phyloP scores from a whole-genome alignment of 2,113 vertebrate genomes.

The Indicator indicator region DNA sequence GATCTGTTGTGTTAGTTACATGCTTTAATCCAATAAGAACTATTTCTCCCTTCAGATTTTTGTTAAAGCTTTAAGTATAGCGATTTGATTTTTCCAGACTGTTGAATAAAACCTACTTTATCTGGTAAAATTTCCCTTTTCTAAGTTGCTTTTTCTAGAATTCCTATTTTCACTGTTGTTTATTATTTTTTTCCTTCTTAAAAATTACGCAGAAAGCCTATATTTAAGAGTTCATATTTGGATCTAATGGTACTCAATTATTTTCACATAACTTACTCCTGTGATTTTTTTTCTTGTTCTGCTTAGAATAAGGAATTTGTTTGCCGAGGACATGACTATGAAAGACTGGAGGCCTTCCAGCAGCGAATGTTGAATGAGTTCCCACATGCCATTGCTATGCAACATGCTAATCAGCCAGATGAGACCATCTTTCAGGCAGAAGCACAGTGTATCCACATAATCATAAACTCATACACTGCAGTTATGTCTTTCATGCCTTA shows the following conservation, averaged over 20 bases:
- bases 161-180: neutral
- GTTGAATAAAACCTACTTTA: neutral
- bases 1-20: neutral
- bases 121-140: neutral
- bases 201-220: neutral
- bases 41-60: neutral
- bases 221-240: neutral
- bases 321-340: slow-evolving; percentile 98
- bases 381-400: slow-evolving; percentile 98
- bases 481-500: neutral
- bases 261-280: neutral
- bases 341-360: slow-evolving; percentile 97
- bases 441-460: slow-evolving; percentile 93
- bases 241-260: neutral
- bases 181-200: neutral
- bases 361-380: slow-evolving; percentile 99
- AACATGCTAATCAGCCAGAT: slow-evolving; percentile 97
- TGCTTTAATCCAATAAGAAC: neutral
- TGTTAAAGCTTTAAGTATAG: neutral
- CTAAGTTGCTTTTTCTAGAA: neutral
- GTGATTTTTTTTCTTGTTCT: neutral
- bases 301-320: slow-evolving; percentile 98
- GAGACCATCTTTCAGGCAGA: slow-evolving; percentile 99
- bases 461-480: neutral
- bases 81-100: neutral